Evolutionary conservation across 2,797 vertebrate species (phyloP).

Genomic region (Lycodopsis pacificus): DNA sequence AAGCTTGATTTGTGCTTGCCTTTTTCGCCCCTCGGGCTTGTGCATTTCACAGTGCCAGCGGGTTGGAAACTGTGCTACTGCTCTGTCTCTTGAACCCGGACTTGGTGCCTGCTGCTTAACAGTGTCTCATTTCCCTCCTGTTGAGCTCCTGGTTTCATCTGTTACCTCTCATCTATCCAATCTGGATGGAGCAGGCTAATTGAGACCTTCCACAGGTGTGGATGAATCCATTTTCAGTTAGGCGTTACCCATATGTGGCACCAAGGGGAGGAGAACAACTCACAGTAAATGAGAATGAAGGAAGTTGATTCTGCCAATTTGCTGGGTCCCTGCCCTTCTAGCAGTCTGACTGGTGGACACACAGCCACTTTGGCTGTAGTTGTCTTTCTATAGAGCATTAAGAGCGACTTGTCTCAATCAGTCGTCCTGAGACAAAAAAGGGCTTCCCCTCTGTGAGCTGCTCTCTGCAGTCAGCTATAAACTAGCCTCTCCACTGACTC

Average conservation of each 20-base stretch:
- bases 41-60: slow-evolving; percentile 26
- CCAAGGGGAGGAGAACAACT: background rate
- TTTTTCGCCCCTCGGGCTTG: slow-evolving; percentile 28
- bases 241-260: slow-evolving; percentile 2
- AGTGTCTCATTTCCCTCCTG: background rate
- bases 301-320: slow-evolving; percentile 20
- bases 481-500: slow-evolving; percentile 51
- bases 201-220: slow-evolving; percentile 33
- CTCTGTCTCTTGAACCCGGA: slow-evolving; percentile 34
- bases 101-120: slow-evolving; percentile 3
- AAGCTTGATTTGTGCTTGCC: slow-evolving; percentile 49
- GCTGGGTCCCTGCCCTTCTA: slow-evolving; percentile 12
- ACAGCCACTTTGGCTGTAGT: slow-evolving; percentile 14
- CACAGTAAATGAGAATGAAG: background rate
- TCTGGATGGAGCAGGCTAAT: slow-evolving; percentile 16
- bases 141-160: slow-evolving; percentile 10
- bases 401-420: slow-evolving; percentile 60
- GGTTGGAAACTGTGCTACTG: slow-evolving; percentile 10
- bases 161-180: slow-evolving; percentile 1
- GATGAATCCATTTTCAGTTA: slow-evolving; percentile 17
- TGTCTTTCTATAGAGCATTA: slow-evolving; percentile 35
- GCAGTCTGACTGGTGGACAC: slow-evolving; percentile 25
- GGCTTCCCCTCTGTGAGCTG: slow-evolving; percentile 60
- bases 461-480: slow-evolving; percentile 66
- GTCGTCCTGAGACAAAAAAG: slow-evolving; percentile 46